Percentiles rank a stretch among this genome's conserved stretches.
Evolutionary conservation across 2,888 invertebrate species (phyloP).

Genomic region (Drosophila merina): DNA sequence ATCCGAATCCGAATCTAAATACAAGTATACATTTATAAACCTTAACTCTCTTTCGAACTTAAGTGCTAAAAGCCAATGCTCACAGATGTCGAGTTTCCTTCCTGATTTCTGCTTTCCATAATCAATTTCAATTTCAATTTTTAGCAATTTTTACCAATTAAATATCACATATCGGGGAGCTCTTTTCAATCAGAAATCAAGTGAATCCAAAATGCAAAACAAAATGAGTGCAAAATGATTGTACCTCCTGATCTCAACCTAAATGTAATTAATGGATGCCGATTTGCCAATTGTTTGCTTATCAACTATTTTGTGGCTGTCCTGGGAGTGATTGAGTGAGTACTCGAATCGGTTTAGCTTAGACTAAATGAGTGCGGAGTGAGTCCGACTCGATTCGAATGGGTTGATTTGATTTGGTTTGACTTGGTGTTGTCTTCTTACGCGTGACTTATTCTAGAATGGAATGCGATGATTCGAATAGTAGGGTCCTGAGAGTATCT

Average conservation of each 20-base stretch:
- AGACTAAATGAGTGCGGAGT: conserved; percentile 25
- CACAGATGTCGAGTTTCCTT: conserved; percentile 77
- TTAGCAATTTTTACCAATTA: conserved; percentile 62
- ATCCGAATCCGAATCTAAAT: conserved; percentile 48
- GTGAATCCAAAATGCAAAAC: conserved; percentile 64
- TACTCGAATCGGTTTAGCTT: conserved; percentile 20
- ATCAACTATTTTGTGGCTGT: conserved; percentile 71
- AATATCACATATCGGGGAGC: conserved; percentile 83
- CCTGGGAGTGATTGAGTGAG: conserved; percentile 31
- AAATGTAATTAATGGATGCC: conserved; percentile 49
- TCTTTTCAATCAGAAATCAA: conserved; percentile 72
- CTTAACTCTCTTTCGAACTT: conserved; percentile 55
- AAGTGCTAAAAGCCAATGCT: conserved; percentile 71
- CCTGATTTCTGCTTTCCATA: conserved; percentile 42
- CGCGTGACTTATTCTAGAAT: conserved; percentile 38
- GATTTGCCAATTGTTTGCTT: conserved; percentile 63
- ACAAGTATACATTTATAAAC: conserved; percentile 36
- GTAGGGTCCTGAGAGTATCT: conserved; percentile 32
- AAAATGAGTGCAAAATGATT: conserved; percentile 69
- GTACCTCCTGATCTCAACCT: conserved; percentile 30
- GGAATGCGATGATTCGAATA: conserved; percentile 30
- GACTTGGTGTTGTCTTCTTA: conserved; percentile 59
- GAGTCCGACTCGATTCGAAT: conserved; percentile 22
- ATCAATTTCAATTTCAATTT: conserved; percentile 40
- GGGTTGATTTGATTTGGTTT: conserved; percentile 27